Base-by-base conservation (phyloP, 1,140 invertebrate genomes). In the Manduca sexta region DNA sequence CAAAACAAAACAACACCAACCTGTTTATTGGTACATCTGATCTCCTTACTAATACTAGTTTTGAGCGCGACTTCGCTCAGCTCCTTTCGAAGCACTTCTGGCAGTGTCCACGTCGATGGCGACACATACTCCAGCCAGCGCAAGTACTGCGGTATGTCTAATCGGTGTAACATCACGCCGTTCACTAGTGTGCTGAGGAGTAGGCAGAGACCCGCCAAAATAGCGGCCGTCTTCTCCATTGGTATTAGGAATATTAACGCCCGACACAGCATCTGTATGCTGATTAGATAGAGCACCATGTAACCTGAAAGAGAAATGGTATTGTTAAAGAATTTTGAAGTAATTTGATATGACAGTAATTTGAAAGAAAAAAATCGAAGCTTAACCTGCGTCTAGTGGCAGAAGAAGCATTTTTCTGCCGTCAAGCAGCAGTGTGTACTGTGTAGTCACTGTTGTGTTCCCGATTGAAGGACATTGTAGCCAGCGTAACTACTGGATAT, bases 251-350 rank as follows among this genome's bases (percentile, higher is more conserved):
- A 91, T 5, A 92, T 89, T 8, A 93, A 81, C 0, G 93, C 89
- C 26, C 91, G 89, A 37, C 92, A 89, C 6, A 95, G 77, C 53
- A 92, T 90, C 53, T 94, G 91, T 45, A 93, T 86, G 31, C 91
- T 84, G 57, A 91, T 90, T 7, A 95, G 79, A 73, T 95, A 95
- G 5, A 95, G 79, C 21, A 96, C 69, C 89, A 94, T 95, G 61
- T 93, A 91, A 31, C 92, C 92, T 91, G 76, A 11, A 70, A 71
- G 41, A 10, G n/a, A 7, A 26, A 52, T 12, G 12, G 13, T 45
- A 45, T 8, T 6, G 7, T 14, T 14, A 12, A 12, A 7, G 12
- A 30, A 30, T 30, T 6, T 11, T 11, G 5, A 6, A 6, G 29
- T 30, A 30, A 30, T 6, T 30, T 30, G 29, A 30, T 30, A 30